phyloP scores from a whole-genome alignment of 2,888 invertebrate genomes.

The Leptinotarsa juncta region DNA sequence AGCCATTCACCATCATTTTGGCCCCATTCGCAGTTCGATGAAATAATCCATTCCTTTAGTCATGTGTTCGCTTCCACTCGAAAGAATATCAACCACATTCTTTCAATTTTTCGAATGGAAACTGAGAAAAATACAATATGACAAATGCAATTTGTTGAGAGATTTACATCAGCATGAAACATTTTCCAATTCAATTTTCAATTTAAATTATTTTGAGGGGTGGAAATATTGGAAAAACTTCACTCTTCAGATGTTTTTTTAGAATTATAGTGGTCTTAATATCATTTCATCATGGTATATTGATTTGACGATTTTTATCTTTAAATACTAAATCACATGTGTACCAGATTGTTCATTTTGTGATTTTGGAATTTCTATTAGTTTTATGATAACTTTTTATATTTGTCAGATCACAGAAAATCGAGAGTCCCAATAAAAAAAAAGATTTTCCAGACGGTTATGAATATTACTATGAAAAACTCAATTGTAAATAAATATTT shows the following conservation, averaged over 20 bases:
- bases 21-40: slow-evolving; percentile 48
- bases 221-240: not conserved
- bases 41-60: slow-evolving; percentile 48
- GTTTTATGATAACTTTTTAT: no score
- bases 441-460: no score
- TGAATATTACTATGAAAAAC: no score
- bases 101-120: slow-evolving; percentile 56
- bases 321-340: no score
- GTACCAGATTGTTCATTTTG: no score
- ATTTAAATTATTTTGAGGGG: slow-evolving; percentile 2
- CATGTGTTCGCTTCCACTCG: slow-evolving; percentile 45
- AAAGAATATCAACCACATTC: slow-evolving; percentile 53
- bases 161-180: slow-evolving; percentile 33
- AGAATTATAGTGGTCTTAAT: no score
- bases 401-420: no score
- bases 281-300: no score
- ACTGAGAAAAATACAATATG: slow-evolving; percentile 54
- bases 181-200: slow-evolving; percentile 14
- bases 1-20: slow-evolving; percentile 49
- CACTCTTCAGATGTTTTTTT: not conserved
- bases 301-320: no score
- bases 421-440: no score
- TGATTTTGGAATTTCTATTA: no score
- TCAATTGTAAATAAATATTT: no score
- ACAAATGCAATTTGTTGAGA: slow-evolving; percentile 54